Percentiles rank a stretch among this genome's conserved stretches.
These are phyloP conservation scores for Phycodurus eques DNA, from an alignment of 2,113 vertebrate species.

Conservation along the genomic window DNA sequence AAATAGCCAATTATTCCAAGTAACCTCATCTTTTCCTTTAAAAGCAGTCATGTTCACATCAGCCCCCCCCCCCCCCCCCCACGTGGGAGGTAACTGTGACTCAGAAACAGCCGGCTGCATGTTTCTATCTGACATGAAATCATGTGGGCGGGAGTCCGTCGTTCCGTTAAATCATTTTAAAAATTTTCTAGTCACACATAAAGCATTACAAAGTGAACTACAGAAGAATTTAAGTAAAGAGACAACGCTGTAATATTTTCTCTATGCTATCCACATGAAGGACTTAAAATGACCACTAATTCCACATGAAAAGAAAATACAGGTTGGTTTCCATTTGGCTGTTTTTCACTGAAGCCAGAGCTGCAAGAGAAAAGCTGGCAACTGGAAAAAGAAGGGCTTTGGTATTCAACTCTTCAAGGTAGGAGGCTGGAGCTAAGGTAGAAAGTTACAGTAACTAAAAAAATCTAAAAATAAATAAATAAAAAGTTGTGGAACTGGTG, in stretches of 20 bases:
- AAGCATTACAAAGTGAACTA: background rate
- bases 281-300: background rate
- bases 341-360: background rate
- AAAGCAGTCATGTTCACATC: constrained; percentile 21
- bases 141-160: constrained; percentile 26
- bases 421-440: background rate
- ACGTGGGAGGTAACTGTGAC: constrained; percentile 50
- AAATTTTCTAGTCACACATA: constrained; percentile 21
- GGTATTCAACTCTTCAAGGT: too few relatives aligned
- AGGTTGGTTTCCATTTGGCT: background rate
- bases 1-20: constrained; percentile 42
- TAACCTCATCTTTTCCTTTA: constrained; percentile 37
- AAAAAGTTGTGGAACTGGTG: background rate
- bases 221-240: background rate
- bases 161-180: constrained; percentile 24
- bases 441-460: background rate
- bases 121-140: constrained; percentile 30
- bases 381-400: background rate
- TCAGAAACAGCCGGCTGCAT: constrained; percentile 37
- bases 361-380: background rate
- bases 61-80: constrained; percentile 20
- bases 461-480: background rate
- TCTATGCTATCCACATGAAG: background rate
- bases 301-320: background rate
- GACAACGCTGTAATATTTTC: too few relatives aligned